A percentile compares a stretch with the other conserved stretches of the same genome.
phyloP scores from a whole-genome alignment of 2,113 vertebrate species.

The Saccopteryx leptura region DNA sequence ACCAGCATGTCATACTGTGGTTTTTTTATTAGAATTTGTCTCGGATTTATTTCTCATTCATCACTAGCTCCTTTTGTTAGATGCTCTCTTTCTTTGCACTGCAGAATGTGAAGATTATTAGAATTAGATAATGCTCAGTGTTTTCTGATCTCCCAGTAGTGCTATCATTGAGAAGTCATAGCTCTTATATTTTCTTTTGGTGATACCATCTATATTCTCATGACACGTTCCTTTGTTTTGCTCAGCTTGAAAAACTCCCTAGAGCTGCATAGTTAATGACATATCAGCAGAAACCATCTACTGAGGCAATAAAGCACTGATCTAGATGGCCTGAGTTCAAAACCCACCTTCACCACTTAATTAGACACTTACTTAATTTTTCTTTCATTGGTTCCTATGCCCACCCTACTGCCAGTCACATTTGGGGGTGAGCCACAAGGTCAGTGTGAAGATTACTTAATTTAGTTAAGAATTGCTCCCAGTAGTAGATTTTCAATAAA shows the following conservation, averaged over 20 bases:
- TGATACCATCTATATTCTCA: neutral
- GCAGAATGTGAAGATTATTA: neutral
- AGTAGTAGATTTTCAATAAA: neutral
- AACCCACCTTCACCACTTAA: constrained; percentile 31
- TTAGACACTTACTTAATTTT: constrained; percentile 61
- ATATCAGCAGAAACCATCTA: neutral
- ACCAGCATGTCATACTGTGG: accelerated
- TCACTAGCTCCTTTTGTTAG: neutral
- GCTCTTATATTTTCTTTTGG: neutral
- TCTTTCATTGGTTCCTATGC: neutral
- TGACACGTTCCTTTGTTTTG: neutral
- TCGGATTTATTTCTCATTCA: neutral
- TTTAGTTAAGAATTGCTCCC: neutral
- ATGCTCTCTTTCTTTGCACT: neutral
- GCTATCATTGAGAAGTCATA: neutral
- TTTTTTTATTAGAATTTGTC: neutral
- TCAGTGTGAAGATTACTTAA: neutral
- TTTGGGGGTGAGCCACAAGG: neutral
- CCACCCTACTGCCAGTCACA: neutral
- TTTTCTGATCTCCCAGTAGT: neutral
- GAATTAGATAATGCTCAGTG: neutral
- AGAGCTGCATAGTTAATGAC: neutral
- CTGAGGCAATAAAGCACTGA: constrained; percentile 30
- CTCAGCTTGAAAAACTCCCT: constrained; percentile 29
- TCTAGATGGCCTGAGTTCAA: constrained; percentile 21